Evolutionary conservation across 1,140 invertebrate genomes (phyloP).

Genomic region (Solenopsis fugax): DNA sequence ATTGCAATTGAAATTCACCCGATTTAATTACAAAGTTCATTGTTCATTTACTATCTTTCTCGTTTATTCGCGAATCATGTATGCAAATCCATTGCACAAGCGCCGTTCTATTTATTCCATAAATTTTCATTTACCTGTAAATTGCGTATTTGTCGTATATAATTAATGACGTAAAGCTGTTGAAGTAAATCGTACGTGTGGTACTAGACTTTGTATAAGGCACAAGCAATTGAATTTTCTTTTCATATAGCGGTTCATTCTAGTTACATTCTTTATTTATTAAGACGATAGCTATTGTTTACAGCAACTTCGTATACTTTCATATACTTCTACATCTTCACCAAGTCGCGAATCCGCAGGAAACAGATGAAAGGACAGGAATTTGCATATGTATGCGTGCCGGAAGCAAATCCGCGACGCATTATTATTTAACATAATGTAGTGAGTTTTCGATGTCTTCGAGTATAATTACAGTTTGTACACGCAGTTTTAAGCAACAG

Average conservation of each 20-base stretch:
- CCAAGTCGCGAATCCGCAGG: conserved; percentile 13
- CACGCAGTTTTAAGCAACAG: conserved; percentile 81
- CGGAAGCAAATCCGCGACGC: conserved; percentile 81
- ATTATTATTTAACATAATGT: conserved; percentile 85
- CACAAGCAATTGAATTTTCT: background rate
- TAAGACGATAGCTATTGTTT: background rate
- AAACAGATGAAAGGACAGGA: conserved; percentile 16
- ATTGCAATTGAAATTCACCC: background rate
- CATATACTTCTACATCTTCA: background rate
- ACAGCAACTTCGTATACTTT: background rate
- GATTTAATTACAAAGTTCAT: background rate
- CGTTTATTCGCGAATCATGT: background rate
- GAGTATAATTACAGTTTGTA: conserved; percentile 86
- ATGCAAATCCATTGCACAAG: background rate
- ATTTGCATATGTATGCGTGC: conserved; percentile 39
- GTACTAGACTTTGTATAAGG: background rate
- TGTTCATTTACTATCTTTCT: background rate
- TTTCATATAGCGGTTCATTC: background rate
- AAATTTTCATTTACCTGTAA: background rate
- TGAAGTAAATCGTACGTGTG: background rate
- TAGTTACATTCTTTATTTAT: background rate
- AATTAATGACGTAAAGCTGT: background rate
- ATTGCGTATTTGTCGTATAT: background rate
- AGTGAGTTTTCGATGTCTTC: conserved; percentile 87
- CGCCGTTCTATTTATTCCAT: background rate